Evolutionary conservation across 23 tunicate species (phyloP).

Genomic region (Clavelina lepadiformis): DNA sequence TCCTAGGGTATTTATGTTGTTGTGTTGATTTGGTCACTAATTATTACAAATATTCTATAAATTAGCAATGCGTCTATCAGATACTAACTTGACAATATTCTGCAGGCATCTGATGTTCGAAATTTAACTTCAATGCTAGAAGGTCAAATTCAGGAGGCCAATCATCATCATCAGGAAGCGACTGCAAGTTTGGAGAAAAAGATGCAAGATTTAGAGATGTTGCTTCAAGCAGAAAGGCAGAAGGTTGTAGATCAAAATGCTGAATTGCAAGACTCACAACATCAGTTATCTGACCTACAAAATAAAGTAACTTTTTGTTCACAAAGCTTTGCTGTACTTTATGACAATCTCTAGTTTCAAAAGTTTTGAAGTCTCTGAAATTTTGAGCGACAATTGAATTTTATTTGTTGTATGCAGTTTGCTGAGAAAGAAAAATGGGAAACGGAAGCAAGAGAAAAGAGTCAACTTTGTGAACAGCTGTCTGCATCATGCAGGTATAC

Average conservation of each 20-base stretch:
- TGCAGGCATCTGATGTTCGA: slow-evolving; percentile 47
- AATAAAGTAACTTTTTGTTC: too few species aligned
- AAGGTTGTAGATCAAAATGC: neutral
- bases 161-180: slow-evolving; percentile 36
- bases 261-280: neutral
- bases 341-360: too few species aligned
- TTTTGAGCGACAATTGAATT: neutral
- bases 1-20: too few species aligned
- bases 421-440: slow-evolving; percentile 39
- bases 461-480: slow-evolving; percentile 33
- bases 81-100: neutral
- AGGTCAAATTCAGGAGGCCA: slow-evolving; percentile 50
- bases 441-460: slow-evolving; percentile 38
- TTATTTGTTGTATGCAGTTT: slow-evolving; percentile 9
- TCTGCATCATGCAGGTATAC: slow-evolving; percentile 36
- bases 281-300: too few species aligned
- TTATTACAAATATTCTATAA: neutral
- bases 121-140: slow-evolving; percentile 59
- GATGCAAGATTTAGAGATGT: neutral
- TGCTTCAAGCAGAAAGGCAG: neutral
- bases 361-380: too few species aligned
- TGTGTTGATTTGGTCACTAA: too few species aligned
- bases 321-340: too few species aligned
- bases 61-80: neutral
- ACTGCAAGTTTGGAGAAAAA: slow-evolving; percentile 28